Conservation (phyloP, 1,140 invertebrate genomes). For the Drosophila pachea region DNA sequence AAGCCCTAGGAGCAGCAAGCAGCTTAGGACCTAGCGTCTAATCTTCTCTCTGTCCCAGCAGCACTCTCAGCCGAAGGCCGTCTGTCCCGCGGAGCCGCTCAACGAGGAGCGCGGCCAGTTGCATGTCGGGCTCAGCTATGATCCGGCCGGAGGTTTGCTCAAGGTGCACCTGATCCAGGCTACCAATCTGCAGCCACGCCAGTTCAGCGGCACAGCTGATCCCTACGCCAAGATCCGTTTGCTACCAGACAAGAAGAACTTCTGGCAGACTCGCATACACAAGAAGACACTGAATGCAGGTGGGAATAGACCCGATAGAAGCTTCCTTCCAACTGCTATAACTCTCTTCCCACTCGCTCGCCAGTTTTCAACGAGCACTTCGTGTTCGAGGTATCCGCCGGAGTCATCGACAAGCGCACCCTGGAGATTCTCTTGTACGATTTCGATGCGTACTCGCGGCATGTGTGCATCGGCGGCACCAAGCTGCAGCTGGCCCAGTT, state of each 20-base stretch:
- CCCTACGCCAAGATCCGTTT: constrained; percentile 82
- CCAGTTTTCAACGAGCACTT: constrained; percentile 86
- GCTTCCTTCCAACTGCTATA: neutral
- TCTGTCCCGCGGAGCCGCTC: constrained; percentile 55
- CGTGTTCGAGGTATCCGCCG: constrained; percentile 85
- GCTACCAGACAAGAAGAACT: constrained; percentile 81
- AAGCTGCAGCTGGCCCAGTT: constrained; percentile 80
- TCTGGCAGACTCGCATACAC: constrained; percentile 83
- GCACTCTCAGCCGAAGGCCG: constrained; percentile 68
- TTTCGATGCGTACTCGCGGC: constrained; percentile 84
- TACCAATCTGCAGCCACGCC: constrained; percentile 81
- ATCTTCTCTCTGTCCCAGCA: constrained; percentile 9
- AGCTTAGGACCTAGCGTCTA: neutral
- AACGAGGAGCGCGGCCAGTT: constrained; percentile 80
- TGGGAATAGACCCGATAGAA: constrained; percentile 35
- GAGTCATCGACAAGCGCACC: constrained; percentile 80
- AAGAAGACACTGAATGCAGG: constrained; percentile 84
- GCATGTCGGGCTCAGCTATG: constrained; percentile 79
- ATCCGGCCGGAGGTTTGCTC: constrained; percentile 80
- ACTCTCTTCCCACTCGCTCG: neutral
- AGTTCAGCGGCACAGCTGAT: constrained; percentile 82
- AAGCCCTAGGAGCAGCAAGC: constrained; percentile 22
- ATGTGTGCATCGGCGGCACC: constrained; percentile 82
- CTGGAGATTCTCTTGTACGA: constrained; percentile 81
- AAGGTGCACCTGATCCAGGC: constrained; percentile 81